Evolutionary conservation across 2,888 invertebrate species (phyloP), one percentile per base, ranked within the genome.

Genomic region (Cryptosula pallasiana): DNA sequence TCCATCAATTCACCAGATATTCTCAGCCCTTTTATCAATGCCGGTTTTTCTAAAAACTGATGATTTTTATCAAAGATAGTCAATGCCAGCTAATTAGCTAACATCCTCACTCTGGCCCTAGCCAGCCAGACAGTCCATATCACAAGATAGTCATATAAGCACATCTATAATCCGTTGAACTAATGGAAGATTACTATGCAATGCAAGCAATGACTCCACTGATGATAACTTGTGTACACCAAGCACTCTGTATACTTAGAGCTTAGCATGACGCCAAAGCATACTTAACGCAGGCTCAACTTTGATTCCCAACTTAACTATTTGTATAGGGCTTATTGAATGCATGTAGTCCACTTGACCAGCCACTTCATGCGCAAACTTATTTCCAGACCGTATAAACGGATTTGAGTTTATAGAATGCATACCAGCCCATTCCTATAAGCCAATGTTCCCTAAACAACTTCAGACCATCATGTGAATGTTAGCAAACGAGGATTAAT

Each of bases 181-280:
- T 13, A 63, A 63, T 63, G 63, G 29, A 13, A 27, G 63, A 55
- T 34, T 63, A 34, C 63, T 63, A 32, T 9, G 9, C 63, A 29
- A n/a, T 63, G 63, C 32, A 63, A 63, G 63, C 63, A 63, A 63
- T 63, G 63, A 63, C 20, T 63, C 27, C 63, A 9, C 23, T 23
- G 5, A 16, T 63, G 63, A 63, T 63, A 63, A 63, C 63, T 63
- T 63, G 32, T 27, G 63, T 63, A 63, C 63, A 63, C 63, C 13
- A 20, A 45, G 9, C 25, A 13, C 29, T 63, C 63, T 63, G 63
- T 63, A 34, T 27, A 32, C 45, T 32, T 29, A 63, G 32, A 32
- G 32, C 63, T 29, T 63, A 57, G 9, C 25, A 27, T 25, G 63
- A 25, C 63, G 63, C 63, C 63, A 63, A 32, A 9, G 27, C 27